Percentiles rank a stretch among this genome's conserved stretches.
These are phyloP conservation scores for Natator depressus DNA, from an alignment of 2,113 vertebrate genomes.

Conservation along the genomic window DNA sequence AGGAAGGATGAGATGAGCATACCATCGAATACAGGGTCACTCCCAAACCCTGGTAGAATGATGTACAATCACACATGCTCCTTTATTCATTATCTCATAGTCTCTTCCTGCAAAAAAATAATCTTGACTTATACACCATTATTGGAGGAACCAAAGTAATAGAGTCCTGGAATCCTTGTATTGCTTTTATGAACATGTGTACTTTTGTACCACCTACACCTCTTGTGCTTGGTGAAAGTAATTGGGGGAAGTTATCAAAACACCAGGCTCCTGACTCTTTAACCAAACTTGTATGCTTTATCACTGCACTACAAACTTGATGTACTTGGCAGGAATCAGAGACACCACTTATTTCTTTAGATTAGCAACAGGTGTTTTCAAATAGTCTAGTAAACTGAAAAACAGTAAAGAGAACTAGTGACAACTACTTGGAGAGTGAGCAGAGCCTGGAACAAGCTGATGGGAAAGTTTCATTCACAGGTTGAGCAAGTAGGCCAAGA, in stretches of 20 bases:
- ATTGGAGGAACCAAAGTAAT: not conserved
- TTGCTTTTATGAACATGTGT: not conserved
- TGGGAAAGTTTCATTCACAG: not conserved
- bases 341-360: not conserved
- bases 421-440: not conserved
- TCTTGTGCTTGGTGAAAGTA: not conserved
- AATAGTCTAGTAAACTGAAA: not conserved
- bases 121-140: slow-evolving; percentile 30
- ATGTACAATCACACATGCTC: not conserved
- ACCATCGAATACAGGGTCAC: not conserved
- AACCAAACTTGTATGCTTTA: not conserved
- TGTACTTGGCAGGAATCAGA: not conserved
- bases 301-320: not conserved
- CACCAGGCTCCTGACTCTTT: not conserved
- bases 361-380: not conserved
- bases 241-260: not conserved
- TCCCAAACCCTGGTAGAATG: not conserved
- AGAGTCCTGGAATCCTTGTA: not conserved
- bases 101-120: not conserved
- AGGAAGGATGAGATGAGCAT: not conserved
- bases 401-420: not conserved
- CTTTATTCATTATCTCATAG: not conserved
- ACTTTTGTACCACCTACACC: not conserved
- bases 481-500: not conserved
- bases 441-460: not conserved